Evolutionary conservation across 37 sponge, comb jelly and placozoan genomes (phyloP), one percentile per base, ranked within the genome.

Genomic region (Hormiphora californensis): DNA sequence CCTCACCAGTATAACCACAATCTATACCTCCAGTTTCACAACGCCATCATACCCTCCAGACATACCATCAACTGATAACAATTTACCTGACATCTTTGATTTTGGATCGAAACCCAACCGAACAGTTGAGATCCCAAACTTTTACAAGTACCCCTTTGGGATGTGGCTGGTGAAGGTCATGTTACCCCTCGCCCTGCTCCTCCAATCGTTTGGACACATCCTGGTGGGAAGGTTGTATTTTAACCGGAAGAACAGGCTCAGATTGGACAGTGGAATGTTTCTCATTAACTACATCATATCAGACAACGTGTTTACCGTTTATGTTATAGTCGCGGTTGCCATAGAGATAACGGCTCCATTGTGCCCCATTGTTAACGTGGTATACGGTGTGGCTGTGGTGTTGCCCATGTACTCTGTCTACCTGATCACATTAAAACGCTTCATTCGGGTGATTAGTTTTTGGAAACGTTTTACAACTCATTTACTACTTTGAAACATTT

Each of bases 101-200:
- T n/a, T n/a, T n/a, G n/a, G n/a, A n/a, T n/a, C n/a, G n/a, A n/a
- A n/a, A n/a, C n/a, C n/a, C n/a, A n/a, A n/a, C n/a, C n/a, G n/a
- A n/a, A n/a, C n/a, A n/a, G n/a, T n/a, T n/a, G n/a, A n/a, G n/a
- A 21, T 73, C 46, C 81, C 81, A 4, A 73, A 73, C 81, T 73
- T n/a, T 46, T 73, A 43, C 46, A 43, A 27, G 28, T 73, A 40
- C 44, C 9, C 12, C 17, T 25, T 12, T 30, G 81, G 46, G 1
- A 37, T 73, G 44, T 73, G 81, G 81, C 21, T 9, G 12, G 23
- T 33, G 22, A 73, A 41, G 23, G 44, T 73, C 40, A 46, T 46
- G 1, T 46, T 73, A 43, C 81, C 81, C 81, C 43, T 73, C 35
- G 32, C 81, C 38, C 81, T 73, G 28, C 7, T 73, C 81, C 43